phyloP scores from a whole-genome alignment of 2,888 invertebrate genomes.

The Halictus quadricinctus region DNA sequence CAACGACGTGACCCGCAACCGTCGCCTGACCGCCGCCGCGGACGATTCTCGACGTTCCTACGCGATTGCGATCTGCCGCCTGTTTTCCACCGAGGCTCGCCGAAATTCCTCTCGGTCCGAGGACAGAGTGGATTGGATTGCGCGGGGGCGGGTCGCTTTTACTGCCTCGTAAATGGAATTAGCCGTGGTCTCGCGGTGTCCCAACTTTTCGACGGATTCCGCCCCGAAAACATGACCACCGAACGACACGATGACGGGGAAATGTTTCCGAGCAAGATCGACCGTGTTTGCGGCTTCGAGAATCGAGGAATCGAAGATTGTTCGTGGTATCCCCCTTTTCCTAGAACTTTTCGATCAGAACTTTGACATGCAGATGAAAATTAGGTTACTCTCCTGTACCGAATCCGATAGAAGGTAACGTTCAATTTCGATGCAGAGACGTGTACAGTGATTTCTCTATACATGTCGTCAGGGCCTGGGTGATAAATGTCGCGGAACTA shows the following conservation, averaged over 20 bases:
- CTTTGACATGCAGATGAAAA: no score
- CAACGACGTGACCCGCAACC: conserved; percentile 9
- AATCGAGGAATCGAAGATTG: no score
- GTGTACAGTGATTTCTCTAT: no score
- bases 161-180: conserved; percentile 15
- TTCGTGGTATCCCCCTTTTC: no score
- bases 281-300: neutral
- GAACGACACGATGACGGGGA: neutral
- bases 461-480: no score
- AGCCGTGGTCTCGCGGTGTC: neutral
- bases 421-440: no score
- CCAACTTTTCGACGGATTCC: neutral
- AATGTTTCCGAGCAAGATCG: neutral
- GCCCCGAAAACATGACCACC: neutral
- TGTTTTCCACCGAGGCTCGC: neutral
- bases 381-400: no score
- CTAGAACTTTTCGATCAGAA: no score
- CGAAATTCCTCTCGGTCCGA: neutral
- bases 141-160: neutral
- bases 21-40: neutral
- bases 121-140: conserved; percentile 6
- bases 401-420: no score
- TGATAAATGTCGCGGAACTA: no score
- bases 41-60: neutral
- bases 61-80: conserved; percentile 13